phyloP scores from a whole-genome alignment of 2,113 vertebrate genomes.

The Salvelinus sp. region DNA sequence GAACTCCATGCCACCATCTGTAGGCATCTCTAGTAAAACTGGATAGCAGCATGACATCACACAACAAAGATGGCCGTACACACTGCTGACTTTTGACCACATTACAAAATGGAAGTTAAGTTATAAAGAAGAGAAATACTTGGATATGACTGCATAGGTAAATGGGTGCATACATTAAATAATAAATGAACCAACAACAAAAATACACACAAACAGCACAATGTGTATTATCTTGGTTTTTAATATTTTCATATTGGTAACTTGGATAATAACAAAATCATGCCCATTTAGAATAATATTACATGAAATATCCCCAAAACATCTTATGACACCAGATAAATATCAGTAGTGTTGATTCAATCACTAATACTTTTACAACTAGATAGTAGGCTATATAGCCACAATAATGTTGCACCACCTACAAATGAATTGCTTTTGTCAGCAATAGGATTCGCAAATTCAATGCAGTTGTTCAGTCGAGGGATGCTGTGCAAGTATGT shows the following conservation, averaged over 20 bases:
- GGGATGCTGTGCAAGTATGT: slow-evolving; percentile 57
- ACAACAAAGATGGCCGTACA: slow-evolving; percentile 1
- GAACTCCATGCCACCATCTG: not conserved
- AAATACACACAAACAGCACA: not conserved
- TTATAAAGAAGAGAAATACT: not conserved
- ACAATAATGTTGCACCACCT: not conserved
- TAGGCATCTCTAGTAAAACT: not conserved
- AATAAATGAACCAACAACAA: not conserved
- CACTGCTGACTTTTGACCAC: not conserved
- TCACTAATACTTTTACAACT: not conserved
- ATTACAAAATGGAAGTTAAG: not conserved
- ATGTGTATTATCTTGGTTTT: not conserved
- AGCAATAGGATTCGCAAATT: not conserved
- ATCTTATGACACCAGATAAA: too few species aligned
- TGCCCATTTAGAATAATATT: not conserved
- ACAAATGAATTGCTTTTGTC: not conserved
- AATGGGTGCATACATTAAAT: not conserved
- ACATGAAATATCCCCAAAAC: not conserved
- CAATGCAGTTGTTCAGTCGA: not conserved
- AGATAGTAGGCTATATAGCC: not conserved
- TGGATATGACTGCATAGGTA: not conserved
- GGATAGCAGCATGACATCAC: not conserved
- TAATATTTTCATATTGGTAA: not conserved
- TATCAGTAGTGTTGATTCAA: not conserved
- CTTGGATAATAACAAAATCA: not conserved